Evolutionary conservation across 1,140 invertebrate genomes (phyloP).

Genomic region (Drosophila bipectinata): DNA sequence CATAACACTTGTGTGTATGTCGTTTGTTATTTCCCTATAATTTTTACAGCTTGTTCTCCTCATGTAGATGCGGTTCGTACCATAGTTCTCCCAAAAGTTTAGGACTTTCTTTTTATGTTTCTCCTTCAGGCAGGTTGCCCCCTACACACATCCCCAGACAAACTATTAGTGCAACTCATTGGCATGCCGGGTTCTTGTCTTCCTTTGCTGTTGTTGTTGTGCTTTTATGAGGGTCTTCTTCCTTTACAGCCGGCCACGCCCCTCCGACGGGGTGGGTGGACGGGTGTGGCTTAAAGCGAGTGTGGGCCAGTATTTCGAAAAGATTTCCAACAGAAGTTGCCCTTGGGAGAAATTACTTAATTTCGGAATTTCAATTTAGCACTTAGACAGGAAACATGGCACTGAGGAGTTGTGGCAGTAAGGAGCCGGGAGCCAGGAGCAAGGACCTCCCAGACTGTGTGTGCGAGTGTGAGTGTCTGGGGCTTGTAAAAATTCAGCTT

Average conservation of each 20-base stretch:
- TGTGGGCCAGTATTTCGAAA: slow-evolving; percentile 12
- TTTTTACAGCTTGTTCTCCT: slow-evolving; percentile 75
- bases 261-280: slow-evolving; percentile 4
- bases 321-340: slow-evolving; percentile 53
- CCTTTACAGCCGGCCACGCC: slow-evolving; percentile 61
- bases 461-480: slow-evolving; percentile 15
- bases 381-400: slow-evolving; percentile 63
- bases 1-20: slow-evolving; percentile 36
- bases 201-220: slow-evolving; percentile 61
- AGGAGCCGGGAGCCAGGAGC: not conserved
- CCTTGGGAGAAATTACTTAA: slow-evolving; percentile 78
- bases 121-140: slow-evolving; percentile 16
- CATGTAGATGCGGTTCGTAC: slow-evolving; percentile 42
- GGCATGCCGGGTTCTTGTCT: slow-evolving; percentile 58
- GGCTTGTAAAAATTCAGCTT: slow-evolving; percentile 68
- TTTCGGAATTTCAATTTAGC: slow-evolving; percentile 83
- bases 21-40: slow-evolving; percentile 71
- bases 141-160: slow-evolving; percentile 29
- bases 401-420: not conserved
- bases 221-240: slow-evolving; percentile 24
- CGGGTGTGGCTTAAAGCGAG: too few species aligned
- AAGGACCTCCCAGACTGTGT: not conserved
- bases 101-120: slow-evolving; percentile 50
- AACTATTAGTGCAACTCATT: slow-evolving; percentile 77
- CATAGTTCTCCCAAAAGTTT: slow-evolving; percentile 14